These are phyloP conservation scores for Zele albiditarsus DNA, from an alignment of 2,888 invertebrate species.

Conservation along the genomic window DNA sequence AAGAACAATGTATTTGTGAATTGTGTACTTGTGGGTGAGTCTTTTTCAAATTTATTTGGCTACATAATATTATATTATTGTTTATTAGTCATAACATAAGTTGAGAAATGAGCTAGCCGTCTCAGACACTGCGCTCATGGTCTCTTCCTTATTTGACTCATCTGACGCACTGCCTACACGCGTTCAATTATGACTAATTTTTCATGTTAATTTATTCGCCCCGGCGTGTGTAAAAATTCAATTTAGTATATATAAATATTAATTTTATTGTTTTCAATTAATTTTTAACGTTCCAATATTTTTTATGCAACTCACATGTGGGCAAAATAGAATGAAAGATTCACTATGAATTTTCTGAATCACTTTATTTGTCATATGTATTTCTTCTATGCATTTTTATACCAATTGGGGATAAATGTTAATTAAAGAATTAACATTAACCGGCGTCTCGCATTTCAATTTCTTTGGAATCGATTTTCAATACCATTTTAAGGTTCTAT, in stretches of 20 bases:
- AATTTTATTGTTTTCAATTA: not conserved
- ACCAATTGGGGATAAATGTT: not conserved
- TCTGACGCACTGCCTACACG: constrained; percentile 33
- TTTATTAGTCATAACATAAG: constrained; percentile 18
- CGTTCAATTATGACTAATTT: constrained; percentile 8
- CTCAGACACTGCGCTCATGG: constrained; percentile 48
- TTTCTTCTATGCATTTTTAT: not conserved
- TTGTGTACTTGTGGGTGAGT: constrained; percentile 93
- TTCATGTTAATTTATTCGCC: not conserved
- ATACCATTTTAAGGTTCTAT: not conserved
- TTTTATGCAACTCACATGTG: not conserved
- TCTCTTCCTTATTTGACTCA: constrained; percentile 48
- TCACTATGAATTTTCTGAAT: not conserved
- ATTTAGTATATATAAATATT: not conserved
- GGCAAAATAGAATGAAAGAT: not conserved
- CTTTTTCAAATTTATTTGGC: constrained; percentile 6
- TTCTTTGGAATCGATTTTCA: not conserved
- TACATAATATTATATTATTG: not conserved
- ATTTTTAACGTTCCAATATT: not conserved
- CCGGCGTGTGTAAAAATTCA: not conserved
- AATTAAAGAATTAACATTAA: constrained; percentile 8
- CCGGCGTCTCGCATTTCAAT: not conserved
- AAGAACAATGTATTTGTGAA: constrained; percentile 92
- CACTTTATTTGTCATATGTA: not conserved
- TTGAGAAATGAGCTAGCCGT: constrained; percentile 60